Evolutionary conservation across 2,113 vertebrate genomes (phyloP), one percentile per base, ranked within the genome.

Genomic region (Corythoichthys intestinalis): DNA sequence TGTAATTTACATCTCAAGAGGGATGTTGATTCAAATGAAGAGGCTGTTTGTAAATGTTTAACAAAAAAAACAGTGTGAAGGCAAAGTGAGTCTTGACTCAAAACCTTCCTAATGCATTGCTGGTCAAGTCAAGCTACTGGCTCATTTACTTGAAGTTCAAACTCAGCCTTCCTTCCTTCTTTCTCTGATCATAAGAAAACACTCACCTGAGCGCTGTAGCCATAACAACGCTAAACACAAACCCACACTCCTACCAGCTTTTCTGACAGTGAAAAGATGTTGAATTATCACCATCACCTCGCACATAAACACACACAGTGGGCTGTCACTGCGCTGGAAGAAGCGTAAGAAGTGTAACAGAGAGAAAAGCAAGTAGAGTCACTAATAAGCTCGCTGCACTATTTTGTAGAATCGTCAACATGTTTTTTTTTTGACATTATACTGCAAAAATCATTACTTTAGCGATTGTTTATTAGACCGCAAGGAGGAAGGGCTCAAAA

Each of bases 271-370:
- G 71, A 75, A 68, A 74, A 71, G 81, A 80, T 78, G 87, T 69
- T 80, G 80, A 86, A 84, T 85, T 85, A 75, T 65, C 78, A 73
- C 74, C 74, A 63, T 83, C 86, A 77, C 57, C 77, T 67, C 41
- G 72, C 78, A 68, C 70, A 63, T 71, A 66, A 73, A 73, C 74
- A 63, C 70, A 81, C 63, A 52, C 72, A 28, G 20, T 56, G 72
- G 72, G 71, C 79, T 84, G 81, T 85, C 85, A 77, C 78, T 75
- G 69, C 67, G 71, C 70, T 81, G 77, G 65, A 83, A 76, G 77
- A 74, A 77, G 82, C 70, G 63, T 67, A 81, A 71, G 71, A 74
- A 69, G 62, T 70, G 74, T 62, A 65, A 74, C 52, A 4, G 49
- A 63, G 48, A 76, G 69, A 56, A 60, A 52, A 69, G 71, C 41